Percentiles rank a stretch among this genome's conserved stretches.
Evolutionary conservation across 2,888 invertebrate genomes (phyloP).

Genomic region (Rosalia funebris): DNA sequence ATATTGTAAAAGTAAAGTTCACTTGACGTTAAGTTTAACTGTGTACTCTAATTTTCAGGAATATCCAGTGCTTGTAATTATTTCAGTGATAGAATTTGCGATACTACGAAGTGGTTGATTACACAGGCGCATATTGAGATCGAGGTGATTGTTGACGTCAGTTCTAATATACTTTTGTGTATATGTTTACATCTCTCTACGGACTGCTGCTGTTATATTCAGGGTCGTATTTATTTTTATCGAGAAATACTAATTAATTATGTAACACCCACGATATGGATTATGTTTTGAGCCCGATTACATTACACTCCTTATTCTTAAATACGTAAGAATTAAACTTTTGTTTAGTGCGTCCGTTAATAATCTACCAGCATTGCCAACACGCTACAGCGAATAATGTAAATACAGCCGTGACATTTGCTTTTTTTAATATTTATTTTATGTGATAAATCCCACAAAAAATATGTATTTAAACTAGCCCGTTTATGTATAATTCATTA

Average conservation of each 20-base stretch:
- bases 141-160: slow-evolving; percentile 54
- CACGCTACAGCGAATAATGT: no score
- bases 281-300: slow-evolving; percentile 21
- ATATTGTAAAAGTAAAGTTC: no score
- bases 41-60: no score
- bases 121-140: slow-evolving; percentile 40
- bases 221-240: slow-evolving; percentile 46
- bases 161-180: slow-evolving; percentile 49
- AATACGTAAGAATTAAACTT: no score
- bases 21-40: no score
- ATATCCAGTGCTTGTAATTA: slow-evolving; percentile 15
- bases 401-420: no score
- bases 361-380: no score
- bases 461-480: no score
- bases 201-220: slow-evolving; percentile 43
- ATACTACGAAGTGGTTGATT: slow-evolving; percentile 16
- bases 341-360: no score
- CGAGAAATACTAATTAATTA: slow-evolving; percentile 35
- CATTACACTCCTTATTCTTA: slow-evolving; percentile 3
- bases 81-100: slow-evolving; percentile 9
- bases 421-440: no score
- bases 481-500: no score
- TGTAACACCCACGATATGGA: slow-evolving; percentile 22
- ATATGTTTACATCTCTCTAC: slow-evolving; percentile 41
- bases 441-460: no score